These are phyloP conservation scores for Plebejus argus DNA, from an alignment of 2,888 invertebrate species.

Conservation along the genomic window DNA sequence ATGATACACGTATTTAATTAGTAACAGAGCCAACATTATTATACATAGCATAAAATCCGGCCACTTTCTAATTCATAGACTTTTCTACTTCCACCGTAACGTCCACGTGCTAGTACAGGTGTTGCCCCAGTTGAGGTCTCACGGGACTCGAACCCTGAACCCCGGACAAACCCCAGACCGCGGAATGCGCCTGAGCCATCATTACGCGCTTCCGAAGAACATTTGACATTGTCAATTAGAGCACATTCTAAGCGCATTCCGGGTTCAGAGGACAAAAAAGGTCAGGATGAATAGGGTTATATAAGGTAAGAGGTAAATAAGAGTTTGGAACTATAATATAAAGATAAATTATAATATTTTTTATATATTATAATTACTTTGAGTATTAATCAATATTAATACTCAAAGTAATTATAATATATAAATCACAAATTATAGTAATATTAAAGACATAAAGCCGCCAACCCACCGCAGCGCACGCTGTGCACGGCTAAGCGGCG, in stretches of 20 bases:
- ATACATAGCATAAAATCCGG: neutral
- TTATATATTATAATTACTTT: too few relatives aligned
- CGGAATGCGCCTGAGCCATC: conserved; percentile 56
- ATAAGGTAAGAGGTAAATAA: neutral
- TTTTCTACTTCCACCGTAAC: conserved; percentile 29
- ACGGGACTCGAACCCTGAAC: conserved; percentile 65
- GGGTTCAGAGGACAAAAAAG: conserved; percentile 1
- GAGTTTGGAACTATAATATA: too few relatives aligned
- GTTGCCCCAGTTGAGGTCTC: conserved; percentile 54
- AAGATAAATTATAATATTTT: too few relatives aligned
- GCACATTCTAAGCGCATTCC: neutral
- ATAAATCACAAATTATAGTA: too few relatives aligned
- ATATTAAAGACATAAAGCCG: too few relatives aligned
- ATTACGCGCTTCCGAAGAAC: conserved; percentile 55
- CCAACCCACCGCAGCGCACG: too few relatives aligned
- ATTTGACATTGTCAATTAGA: conserved; percentile 45
- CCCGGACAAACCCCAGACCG: conserved; percentile 39
- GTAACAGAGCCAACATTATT: too few relatives aligned
- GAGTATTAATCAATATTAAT: too few relatives aligned
- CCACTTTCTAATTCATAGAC: conserved; percentile 6
- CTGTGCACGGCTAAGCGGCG: too few relatives aligned
- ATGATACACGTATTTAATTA: too few relatives aligned
- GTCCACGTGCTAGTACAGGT: conserved; percentile 65
- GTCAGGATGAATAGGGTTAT: neutral
- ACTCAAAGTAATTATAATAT: too few relatives aligned